Conservation (phyloP, 2,797 vertebrate genomes). For the Melanotaenia trifasciata region DNA sequence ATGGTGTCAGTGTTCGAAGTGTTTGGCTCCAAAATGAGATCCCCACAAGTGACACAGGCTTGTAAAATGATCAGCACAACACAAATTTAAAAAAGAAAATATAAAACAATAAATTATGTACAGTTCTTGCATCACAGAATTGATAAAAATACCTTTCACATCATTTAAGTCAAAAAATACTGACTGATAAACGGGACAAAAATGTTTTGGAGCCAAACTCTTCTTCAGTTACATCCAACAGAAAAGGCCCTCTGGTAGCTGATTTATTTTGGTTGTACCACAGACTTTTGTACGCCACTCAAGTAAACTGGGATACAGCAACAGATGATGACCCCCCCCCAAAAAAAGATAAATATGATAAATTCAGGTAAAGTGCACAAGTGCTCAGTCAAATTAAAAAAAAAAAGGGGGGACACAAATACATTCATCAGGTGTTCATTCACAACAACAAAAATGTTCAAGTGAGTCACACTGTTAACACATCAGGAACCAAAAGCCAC, state of each 20-base stretch:
- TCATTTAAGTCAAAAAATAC: slow-evolving; percentile 32
- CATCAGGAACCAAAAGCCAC: slow-evolving; percentile 29
- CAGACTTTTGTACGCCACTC: slow-evolving; percentile 55
- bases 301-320: slow-evolving; percentile 54
- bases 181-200: slow-evolving; percentile 28
- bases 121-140: slow-evolving; percentile 40
- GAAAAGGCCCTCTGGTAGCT: slow-evolving; percentile 70
- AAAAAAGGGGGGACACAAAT: slow-evolving; percentile 51
- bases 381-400: slow-evolving; percentile 76
- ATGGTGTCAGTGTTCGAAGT: slow-evolving; percentile 45
- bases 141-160: slow-evolving; percentile 24
- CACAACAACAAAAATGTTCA: slow-evolving; percentile 1
- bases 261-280: slow-evolving; percentile 72
- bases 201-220: slow-evolving; percentile 60
- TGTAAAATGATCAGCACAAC: slow-evolving; percentile 27
- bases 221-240: slow-evolving; percentile 62
- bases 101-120: slow-evolving; percentile 26
- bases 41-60: slow-evolving; percentile 32
- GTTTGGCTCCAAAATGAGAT: slow-evolving; percentile 57
- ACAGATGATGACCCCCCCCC: slow-evolving; percentile 44
- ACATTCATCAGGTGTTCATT: slow-evolving; percentile 61
- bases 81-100: slow-evolving; percentile 16
- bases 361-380: slow-evolving; percentile 84
- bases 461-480: slow-evolving; percentile 14
- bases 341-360: slow-evolving; percentile 51